These are phyloP conservation scores for Globodera rostochiensis DNA, from an alignment of 1,140 invertebrate species.

Conservation along the genomic window DNA sequence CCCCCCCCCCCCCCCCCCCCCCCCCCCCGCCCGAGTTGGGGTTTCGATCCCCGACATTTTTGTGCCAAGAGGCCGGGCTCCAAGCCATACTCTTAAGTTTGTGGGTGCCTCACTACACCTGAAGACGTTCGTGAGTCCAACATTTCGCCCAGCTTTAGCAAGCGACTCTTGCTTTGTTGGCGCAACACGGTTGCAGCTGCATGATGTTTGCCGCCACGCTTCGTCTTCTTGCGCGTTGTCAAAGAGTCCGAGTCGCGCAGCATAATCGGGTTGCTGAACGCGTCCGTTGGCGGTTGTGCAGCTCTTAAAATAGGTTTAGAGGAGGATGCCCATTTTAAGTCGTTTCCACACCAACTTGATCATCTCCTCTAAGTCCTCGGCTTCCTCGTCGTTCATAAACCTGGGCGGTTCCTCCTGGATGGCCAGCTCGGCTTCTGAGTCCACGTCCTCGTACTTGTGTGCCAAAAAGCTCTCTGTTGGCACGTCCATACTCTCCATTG, in stretches of 20 bases:
- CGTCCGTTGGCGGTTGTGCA: conserved; percentile 21
- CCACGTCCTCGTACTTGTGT: conserved; percentile 24
- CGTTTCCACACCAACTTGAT: conserved; percentile 9
- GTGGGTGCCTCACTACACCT: neutral
- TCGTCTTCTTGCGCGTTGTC: conserved; percentile 21
- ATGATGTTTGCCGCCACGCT: neutral
- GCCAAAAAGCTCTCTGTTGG: neutral
- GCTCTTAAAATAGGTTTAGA: conserved; percentile 17
- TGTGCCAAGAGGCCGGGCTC: no score
- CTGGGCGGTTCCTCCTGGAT: conserved; percentile 27
- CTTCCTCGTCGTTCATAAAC: conserved; percentile 25
- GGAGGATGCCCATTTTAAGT: neutral
- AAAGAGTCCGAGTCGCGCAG: conserved; percentile 24
- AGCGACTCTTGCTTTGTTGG: conserved; percentile 11
- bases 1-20: no score
- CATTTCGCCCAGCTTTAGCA: neutral
- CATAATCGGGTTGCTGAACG: conserved; percentile 30
- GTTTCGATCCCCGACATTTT: no score
- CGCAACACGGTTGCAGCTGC: neutral
- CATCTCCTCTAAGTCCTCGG: conserved; percentile 31
- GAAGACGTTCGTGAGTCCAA: neutral
- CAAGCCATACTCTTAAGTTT: neutral
- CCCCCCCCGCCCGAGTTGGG: no score
- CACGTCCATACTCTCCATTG: neutral
- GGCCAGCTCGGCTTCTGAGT: conserved; percentile 20